Conservation (phyloP, 2,888 invertebrate species). For the Omphaloscelis lunosa region DNA sequence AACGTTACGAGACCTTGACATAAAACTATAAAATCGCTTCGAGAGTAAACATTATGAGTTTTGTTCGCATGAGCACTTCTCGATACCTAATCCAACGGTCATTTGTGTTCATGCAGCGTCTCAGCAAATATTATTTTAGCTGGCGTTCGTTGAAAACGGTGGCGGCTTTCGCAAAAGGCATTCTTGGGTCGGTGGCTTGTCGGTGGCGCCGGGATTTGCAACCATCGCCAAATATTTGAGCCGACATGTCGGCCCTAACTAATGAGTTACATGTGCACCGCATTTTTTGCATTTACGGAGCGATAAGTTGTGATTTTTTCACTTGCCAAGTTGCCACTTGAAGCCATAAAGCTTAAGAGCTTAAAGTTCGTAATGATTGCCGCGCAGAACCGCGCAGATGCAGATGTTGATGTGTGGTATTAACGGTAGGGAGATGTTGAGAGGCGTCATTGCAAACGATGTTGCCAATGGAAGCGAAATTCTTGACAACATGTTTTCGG, state of each 20-base stretch:
- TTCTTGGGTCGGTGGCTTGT: slow-evolving; percentile 68
- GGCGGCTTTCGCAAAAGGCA: slow-evolving; percentile 78
- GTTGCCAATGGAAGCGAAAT: slow-evolving; percentile 14
- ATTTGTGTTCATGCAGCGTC: slow-evolving; percentile 88
- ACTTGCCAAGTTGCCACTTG: slow-evolving; percentile 65
- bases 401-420: slow-evolving; percentile 48
- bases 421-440: slow-evolving; percentile 46
- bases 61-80: slow-evolving; percentile 53
- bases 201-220: slow-evolving; percentile 86
- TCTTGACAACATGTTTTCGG: slow-evolving; percentile 8
- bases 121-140: slow-evolving; percentile 87
- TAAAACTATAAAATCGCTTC: slow-evolving; percentile 34
- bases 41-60: slow-evolving; percentile 52
- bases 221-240: slow-evolving; percentile 87
- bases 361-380: slow-evolving; percentile 62
- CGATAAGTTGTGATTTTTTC: slow-evolving; percentile 73
- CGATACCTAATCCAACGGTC: slow-evolving; percentile 87
- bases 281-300: slow-evolving; percentile 71
- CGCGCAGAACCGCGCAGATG: slow-evolving; percentile 55
- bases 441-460: slow-evolving; percentile 41
- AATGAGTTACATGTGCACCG: slow-evolving; percentile 88
- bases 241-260: slow-evolving; percentile 80
- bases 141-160: slow-evolving; percentile 77
- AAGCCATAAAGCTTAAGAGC: slow-evolving; percentile 66
- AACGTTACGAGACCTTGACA: slow-evolving; percentile 23